Conservation (phyloP, 2,113 vertebrate genomes). For the Reinhardtius hippoglossoides region DNA sequence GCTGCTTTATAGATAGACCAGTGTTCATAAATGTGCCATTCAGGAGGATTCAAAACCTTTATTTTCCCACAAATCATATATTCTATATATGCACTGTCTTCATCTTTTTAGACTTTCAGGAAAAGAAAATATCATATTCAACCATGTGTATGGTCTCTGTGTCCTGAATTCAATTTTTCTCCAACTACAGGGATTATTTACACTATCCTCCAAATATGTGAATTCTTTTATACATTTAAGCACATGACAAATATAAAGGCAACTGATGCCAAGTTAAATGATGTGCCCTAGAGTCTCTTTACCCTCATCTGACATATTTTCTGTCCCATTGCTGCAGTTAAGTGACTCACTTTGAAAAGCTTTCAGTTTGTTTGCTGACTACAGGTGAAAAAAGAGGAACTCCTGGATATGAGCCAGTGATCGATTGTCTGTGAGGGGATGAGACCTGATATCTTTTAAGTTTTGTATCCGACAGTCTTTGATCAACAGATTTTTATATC, state of each 20-base stretch:
- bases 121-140: too few relatives aligned
- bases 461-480: neutral
- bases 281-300: neutral
- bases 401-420: too few relatives aligned
- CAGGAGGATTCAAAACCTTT: neutral
- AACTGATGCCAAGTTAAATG: neutral
- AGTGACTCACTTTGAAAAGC: too few relatives aligned
- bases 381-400: too few relatives aligned
- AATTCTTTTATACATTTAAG: neutral
- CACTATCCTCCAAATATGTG: too few relatives aligned
- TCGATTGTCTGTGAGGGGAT: neutral
- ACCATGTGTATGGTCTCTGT: neutral
- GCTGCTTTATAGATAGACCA: slow-evolving; percentile 3
- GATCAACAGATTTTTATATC: neutral
- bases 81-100: too few relatives aligned
- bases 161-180: neutral
- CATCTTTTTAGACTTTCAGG: too few relatives aligned
- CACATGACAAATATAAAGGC: neutral
- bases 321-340: too few relatives aligned
- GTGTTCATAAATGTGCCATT: slow-evolving; percentile 4
- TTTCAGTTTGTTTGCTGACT: too few relatives aligned
- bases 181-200: too few relatives aligned
- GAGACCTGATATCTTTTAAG: neutral
- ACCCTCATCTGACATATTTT: too few relatives aligned
- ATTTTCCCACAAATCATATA: neutral